Conservation (phyloP, 2,797 vertebrate species). For the Vespertilio murinus region DNA sequence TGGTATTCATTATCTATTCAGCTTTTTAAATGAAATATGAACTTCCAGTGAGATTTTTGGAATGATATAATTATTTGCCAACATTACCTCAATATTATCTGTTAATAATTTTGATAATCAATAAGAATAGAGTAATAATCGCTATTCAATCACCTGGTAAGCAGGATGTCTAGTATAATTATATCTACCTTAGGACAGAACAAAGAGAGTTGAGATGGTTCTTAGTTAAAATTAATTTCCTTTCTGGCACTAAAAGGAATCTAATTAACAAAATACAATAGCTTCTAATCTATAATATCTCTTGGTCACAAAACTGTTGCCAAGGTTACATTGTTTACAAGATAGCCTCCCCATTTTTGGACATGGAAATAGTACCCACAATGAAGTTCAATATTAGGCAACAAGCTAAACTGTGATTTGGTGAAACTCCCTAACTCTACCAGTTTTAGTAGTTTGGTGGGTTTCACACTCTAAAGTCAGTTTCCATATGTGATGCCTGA, state of each 20-base stretch:
- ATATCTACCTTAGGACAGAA: not conserved
- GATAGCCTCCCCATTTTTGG: not conserved
- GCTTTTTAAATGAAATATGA: not conserved
- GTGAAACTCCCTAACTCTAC: not conserved
- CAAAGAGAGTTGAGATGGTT: not conserved
- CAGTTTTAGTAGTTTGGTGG: not conserved
- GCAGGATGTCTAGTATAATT: not conserved
- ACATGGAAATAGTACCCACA: not conserved
- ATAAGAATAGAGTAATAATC: not conserved
- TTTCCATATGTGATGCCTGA: not conserved
- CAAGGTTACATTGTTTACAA: slow-evolving; percentile 17
- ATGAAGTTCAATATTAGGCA: not conserved
- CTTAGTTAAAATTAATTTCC: slow-evolving; percentile 26
- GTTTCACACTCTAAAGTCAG: not conserved
- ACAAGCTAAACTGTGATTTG: not conserved
- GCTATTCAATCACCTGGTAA: not conserved
- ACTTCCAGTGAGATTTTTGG: not conserved
- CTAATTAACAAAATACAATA: slow-evolving; percentile 35
- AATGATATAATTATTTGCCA: slow-evolving; percentile 21
- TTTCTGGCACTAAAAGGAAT: slow-evolving; percentile 10
- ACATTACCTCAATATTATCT: not conserved
- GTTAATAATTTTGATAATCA: slow-evolving; percentile 1
- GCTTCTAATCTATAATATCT: not conserved
- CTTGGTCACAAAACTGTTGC: not conserved
- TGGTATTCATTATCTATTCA: not conserved